Evolutionary conservation across 2,113 vertebrate genomes (phyloP).

Genomic region (Anser cygnoides): DNA sequence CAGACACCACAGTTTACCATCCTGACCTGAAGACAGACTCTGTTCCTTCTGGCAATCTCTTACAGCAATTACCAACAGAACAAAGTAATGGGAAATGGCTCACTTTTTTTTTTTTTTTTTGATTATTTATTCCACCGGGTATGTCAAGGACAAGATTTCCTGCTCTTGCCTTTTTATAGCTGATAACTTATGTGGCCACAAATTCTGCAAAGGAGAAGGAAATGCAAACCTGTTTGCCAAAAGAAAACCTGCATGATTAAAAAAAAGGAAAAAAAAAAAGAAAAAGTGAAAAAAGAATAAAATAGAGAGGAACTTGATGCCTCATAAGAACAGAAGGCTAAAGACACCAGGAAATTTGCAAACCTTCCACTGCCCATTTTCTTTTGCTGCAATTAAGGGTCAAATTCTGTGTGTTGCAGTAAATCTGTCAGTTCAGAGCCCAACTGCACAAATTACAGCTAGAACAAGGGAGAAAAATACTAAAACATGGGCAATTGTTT

Average conservation of each 20-base stretch:
- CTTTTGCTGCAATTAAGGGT: neutral
- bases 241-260: neutral
- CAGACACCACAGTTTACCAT: neutral
- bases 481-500: neutral
- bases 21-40: neutral
- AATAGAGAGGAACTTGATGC: neutral
- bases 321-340: neutral
- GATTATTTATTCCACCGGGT: neutral
- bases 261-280: too few relatives aligned
- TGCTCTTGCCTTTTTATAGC: conserved; percentile 43
- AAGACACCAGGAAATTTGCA: neutral
- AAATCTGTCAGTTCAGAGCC: neutral
- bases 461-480: neutral
- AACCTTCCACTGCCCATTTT: neutral
- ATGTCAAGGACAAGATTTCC: conserved; percentile 62
- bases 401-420: neutral
- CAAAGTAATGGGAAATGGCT: conserved; percentile 51
- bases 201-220: neutral
- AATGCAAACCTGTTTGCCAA: conserved; percentile 16
- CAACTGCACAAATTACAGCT: neutral
- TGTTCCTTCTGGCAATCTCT: neutral
- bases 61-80: conserved; percentile 29
- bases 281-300: neutral
- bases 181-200: neutral
- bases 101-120: neutral